Evolutionary conservation across 2,113 vertebrate genomes (phyloP), one percentile per base, ranked within the genome.

Genomic region (Pseudopodoces humilis): DNA sequence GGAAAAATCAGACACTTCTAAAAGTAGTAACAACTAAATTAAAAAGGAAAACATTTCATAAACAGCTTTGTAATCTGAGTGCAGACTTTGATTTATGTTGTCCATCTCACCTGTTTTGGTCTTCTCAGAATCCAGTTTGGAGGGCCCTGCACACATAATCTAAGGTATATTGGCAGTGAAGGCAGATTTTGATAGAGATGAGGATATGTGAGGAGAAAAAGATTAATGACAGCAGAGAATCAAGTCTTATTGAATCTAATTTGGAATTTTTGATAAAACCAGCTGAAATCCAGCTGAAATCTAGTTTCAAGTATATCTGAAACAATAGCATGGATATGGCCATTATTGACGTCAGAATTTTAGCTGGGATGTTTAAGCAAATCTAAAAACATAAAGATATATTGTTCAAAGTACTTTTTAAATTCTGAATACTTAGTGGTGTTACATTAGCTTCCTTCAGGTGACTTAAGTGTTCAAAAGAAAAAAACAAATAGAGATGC

Each of bases 141-240:
- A 47, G 24, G 24, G 15, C 7, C 16, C 46, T 27, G 24, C 14
- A 69, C 10, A 33, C 6, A 3, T 15, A 8, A 1, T 0, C 31
- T 70, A 37, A n/a, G 18, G 15, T 31, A 31, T 20, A 37, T 13
- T 46, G n/a, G 11, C 43, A 59, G 20, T 50, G 53, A 20, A 81
- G 28, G 18, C 2, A 0, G 1, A 7, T 75, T 84, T 75, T 72
- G 18, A 37, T 30, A 64, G 31, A 78, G 22, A 31, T 20, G 7
- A 9, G 19, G 15, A 43, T 67, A 47, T 2, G 0, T 23, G 47
- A 75, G 27, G 41, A 25, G 11, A 59, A 90, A 79, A 90, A 7
- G 4, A 67, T 47, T 81, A 71, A 84, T 24, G 46, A 55, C 9
- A 82, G 25, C 20, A 62, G 43, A 65, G 33, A 86, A 47, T 43